Conservation (phyloP, 2,797 vertebrate genomes). For the Protonibea diacanthus region DNA sequence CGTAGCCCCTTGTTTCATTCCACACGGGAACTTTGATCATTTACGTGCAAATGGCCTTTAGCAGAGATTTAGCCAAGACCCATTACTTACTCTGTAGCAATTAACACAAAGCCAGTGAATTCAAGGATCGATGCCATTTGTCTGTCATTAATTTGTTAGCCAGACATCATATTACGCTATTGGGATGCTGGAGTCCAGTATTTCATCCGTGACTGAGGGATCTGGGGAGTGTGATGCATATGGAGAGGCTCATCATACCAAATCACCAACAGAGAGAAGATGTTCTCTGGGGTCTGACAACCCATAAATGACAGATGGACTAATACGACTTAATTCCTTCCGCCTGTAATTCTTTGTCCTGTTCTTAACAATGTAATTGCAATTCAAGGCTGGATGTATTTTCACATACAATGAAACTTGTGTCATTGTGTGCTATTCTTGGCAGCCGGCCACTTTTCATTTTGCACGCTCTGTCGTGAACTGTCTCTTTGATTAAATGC, state of each 20-base stretch:
- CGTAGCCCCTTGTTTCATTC: conserved; percentile 9
- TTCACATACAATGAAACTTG: conserved; percentile 54
- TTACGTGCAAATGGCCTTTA: conserved; percentile 47
- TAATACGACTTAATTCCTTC: conserved; percentile 77
- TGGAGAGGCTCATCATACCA: conserved; percentile 65
- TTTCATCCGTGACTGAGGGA: conserved; percentile 58
- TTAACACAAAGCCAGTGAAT: conserved; percentile 63
- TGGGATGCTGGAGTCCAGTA: conserved; percentile 48
- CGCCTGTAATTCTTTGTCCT: conserved; percentile 69
- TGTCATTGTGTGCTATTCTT: conserved; percentile 52
- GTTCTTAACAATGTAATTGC: conserved; percentile 62
- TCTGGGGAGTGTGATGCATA: conserved; percentile 66
- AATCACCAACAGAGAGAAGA: conserved; percentile 68
- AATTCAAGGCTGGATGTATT: conserved; percentile 45
- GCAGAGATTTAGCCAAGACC: conserved; percentile 57
- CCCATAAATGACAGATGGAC: conserved; percentile 74
- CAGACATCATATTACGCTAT: conserved; percentile 52
- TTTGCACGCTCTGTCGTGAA: conserved; percentile 24
- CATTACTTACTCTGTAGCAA: conserved; percentile 57
- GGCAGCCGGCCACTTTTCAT: conserved; percentile 33
- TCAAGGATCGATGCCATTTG: conserved; percentile 68
- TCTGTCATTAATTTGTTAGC: conserved; percentile 67
- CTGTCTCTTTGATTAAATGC: conserved; percentile 32
- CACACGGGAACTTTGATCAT: conserved; percentile 46
- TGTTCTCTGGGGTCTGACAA: conserved; percentile 62